phyloP scores from a whole-genome alignment of 2,888 invertebrate species.

The Microctonus hyperodae region DNA sequence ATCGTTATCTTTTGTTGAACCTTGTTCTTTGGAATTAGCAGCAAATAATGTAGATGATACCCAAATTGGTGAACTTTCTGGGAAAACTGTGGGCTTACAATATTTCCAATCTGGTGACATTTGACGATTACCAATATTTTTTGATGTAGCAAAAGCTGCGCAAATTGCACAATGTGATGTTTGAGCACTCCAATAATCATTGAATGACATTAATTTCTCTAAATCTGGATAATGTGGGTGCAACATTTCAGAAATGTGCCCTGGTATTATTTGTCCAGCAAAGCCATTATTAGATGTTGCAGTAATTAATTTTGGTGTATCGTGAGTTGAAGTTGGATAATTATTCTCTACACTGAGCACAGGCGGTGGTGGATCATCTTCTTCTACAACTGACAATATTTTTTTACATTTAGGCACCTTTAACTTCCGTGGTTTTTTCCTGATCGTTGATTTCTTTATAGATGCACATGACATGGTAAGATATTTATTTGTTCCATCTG shows the following conservation, averaged over 20 bases:
- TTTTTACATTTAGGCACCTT: conserved; percentile 23
- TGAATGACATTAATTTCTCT: conserved; percentile 64
- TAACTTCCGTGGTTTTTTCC: conserved; percentile 22
- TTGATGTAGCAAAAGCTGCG: conserved; percentile 63
- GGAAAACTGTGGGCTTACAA: conserved; percentile 56
- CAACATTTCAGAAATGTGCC: conserved; percentile 61
- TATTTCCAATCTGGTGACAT: conserved; percentile 60
- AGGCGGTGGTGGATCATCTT: conserved; percentile 34
- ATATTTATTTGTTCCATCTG: conserved; percentile 29
- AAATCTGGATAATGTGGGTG: conserved; percentile 60
- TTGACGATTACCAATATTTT: conserved; percentile 49
- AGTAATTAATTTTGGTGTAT: conserved; percentile 16
- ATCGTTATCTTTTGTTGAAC: conserved; percentile 56
- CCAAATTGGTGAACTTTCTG: conserved; percentile 61
- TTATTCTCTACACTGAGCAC: conserved; percentile 36
- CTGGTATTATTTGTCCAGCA: conserved; percentile 47
- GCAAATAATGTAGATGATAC: conserved; percentile 58
- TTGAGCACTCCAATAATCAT: conserved; percentile 63
- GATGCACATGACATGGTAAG: conserved; percentile 26
- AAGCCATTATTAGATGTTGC: conserved; percentile 1
- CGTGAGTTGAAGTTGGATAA: conserved; percentile 17
- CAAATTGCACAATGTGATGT: conserved; percentile 71
- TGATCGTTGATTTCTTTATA: conserved; percentile 21
- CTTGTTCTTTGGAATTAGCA: conserved; percentile 59
- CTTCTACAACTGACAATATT: not conserved